A percentile compares a stretch with the other conserved stretches of the same genome.
These are phyloP conservation scores for Corvus cornix DNA, from an alignment of 2,113 vertebrate genomes.

Conservation along the genomic window DNA sequence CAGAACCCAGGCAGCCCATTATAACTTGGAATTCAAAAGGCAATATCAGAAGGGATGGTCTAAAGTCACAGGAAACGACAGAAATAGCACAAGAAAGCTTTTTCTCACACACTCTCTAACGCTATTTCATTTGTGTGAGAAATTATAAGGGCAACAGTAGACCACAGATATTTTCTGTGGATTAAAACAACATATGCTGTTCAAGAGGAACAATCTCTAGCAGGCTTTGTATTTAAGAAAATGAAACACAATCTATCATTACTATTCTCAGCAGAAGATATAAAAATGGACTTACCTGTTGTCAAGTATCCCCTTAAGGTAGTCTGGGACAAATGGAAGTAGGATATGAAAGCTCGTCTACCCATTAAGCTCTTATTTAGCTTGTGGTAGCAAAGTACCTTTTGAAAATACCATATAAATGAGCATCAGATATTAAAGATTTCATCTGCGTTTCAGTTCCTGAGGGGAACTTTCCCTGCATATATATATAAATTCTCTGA, in stretches of 20 bases:
- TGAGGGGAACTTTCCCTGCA: background rate
- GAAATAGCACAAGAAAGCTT: conserved; percentile 28
- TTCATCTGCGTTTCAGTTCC: background rate
- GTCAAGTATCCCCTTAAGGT: background rate
- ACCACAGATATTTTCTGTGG: background rate
- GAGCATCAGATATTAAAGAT: background rate
- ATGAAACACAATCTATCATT: background rate
- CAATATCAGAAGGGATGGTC: background rate
- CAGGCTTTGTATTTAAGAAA: background rate
- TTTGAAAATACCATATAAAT: background rate
- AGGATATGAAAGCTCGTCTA: background rate
- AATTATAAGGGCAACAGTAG: background rate
- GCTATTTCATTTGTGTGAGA: background rate
- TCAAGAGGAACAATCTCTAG: background rate
- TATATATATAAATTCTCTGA: background rate
- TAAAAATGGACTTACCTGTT: background rate
- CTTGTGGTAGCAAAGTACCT: background rate
- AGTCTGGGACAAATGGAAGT: background rate
- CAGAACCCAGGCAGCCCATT: background rate
- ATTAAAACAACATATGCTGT: background rate
- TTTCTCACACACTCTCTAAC: background rate
- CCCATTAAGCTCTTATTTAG: background rate
- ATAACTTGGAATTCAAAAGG: conserved; percentile 47
- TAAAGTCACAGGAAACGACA: background rate
- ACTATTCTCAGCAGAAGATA: background rate